phyloP scores from a whole-genome alignment of 2,888 invertebrate genomes.

The Orthosia gothica region DNA sequence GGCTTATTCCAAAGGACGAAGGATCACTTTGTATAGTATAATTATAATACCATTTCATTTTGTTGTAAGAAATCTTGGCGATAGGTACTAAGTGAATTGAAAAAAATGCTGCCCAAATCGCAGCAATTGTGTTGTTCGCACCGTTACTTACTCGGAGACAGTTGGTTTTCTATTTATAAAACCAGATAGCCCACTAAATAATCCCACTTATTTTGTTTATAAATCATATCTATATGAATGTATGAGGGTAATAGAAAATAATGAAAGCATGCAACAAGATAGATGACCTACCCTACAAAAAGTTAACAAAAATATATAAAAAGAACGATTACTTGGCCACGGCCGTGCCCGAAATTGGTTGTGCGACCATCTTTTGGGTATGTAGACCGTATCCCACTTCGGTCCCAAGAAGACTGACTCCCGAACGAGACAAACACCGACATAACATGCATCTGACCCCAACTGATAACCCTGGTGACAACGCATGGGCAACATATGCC shows the following conservation, averaged over 20 bases:
- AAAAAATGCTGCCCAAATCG: too few relatives aligned
- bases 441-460: slow-evolving; percentile 64
- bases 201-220: too few relatives aligned
- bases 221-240: not conserved
- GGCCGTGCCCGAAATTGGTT: slow-evolving; percentile 93
- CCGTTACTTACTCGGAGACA: too few relatives aligned
- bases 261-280: not conserved
- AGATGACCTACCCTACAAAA: not conserved
- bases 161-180: too few relatives aligned
- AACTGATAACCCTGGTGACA: slow-evolving; percentile 81
- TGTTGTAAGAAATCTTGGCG: too few relatives aligned
- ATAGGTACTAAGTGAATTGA: too few relatives aligned
- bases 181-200: too few relatives aligned
- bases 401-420: slow-evolving; percentile 72
- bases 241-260: not conserved
- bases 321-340: slow-evolving; percentile 92
- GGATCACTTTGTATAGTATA: not conserved
- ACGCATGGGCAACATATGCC: slow-evolving; percentile 32
- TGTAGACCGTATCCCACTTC: slow-evolving; percentile 78
- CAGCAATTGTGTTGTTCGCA: too few relatives aligned
- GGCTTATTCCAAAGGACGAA: not conserved
- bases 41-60: not conserved
- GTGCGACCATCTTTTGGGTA: slow-evolving; percentile 80
- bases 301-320: not conserved
- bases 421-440: slow-evolving; percentile 37